These are phyloP conservation scores for Fragum whitleyi DNA, from an alignment of 2,888 invertebrate species.

Conservation along the genomic window DNA sequence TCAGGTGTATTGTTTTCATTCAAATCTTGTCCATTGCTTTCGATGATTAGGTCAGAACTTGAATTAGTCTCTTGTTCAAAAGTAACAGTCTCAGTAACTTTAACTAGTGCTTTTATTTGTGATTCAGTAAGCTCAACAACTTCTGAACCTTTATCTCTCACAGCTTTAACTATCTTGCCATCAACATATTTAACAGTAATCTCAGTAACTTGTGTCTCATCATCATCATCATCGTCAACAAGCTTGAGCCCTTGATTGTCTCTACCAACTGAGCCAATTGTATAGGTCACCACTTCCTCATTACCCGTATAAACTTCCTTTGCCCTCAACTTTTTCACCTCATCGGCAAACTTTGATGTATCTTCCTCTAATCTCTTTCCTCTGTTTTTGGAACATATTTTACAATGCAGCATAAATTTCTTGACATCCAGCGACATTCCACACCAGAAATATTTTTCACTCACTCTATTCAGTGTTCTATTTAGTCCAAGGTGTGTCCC, in stretches of 20 bases:
- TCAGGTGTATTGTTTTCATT: not conserved
- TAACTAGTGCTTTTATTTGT: not conserved
- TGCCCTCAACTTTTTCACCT: constrained; percentile 36
- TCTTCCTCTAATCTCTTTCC: constrained; percentile 33
- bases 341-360: constrained; percentile 27
- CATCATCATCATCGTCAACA: constrained; percentile 34
- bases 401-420: constrained; percentile 57
- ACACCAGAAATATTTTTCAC: constrained; percentile 49
- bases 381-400: constrained; percentile 39
- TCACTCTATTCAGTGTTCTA: constrained; percentile 45
- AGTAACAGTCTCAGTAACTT: not conserved
- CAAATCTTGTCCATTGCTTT: not conserved
- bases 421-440: constrained; percentile 52
- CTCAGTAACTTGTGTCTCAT: constrained; percentile 51
- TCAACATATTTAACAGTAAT: constrained; percentile 50
- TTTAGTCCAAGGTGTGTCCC: constrained; percentile 55
- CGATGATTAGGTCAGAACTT: not conserved
- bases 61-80: not conserved
- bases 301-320: not conserved
- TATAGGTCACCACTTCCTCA: constrained; percentile 7
- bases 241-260: constrained; percentile 45
- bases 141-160: not conserved
- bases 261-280: constrained; percentile 13
- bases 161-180: constrained; percentile 12
- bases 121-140: not conserved